phyloP scores from a whole-genome alignment of 2,113 vertebrate species.

The Lycocorax pyrrhopterus region DNA sequence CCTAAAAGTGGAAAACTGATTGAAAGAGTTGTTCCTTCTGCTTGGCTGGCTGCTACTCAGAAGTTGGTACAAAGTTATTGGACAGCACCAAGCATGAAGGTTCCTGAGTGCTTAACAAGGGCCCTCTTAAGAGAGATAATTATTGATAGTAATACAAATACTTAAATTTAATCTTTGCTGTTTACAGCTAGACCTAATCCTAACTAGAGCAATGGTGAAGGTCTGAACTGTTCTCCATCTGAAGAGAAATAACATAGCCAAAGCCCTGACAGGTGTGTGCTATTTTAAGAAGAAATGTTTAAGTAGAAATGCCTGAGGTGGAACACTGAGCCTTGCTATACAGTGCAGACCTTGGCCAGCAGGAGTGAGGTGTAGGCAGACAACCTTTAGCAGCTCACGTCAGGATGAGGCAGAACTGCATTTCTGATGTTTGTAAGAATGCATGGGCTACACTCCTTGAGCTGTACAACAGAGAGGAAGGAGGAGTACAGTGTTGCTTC shows the following conservation, averaged over 20 bases:
- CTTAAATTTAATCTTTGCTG: neutral
- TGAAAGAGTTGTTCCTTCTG: neutral
- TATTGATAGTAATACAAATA: neutral
- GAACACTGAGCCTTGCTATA: neutral
- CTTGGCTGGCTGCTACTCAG: neutral
- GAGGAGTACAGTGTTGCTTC: neutral
- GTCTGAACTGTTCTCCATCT: neutral
- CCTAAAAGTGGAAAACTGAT: neutral
- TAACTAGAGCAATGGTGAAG: neutral
- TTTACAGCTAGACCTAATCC: neutral
- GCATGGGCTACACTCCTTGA: neutral
- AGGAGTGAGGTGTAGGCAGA: neutral
- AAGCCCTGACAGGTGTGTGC: neutral
- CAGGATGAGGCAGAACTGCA: neutral
- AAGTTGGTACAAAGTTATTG: neutral
- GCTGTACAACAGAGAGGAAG: neutral
- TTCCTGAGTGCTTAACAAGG: neutral
- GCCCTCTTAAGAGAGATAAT: neutral
- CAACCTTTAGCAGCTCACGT: neutral
- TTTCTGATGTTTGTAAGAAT: neutral
- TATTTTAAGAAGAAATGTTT: neutral
- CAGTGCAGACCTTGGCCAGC: rapidly evolving
- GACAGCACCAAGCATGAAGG: neutral
- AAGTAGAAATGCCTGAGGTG: neutral
- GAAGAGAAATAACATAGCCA: neutral